Evolutionary conservation across 2,113 vertebrate species (phyloP).

Genomic region (Myxocyprinus asiaticus): DNA sequence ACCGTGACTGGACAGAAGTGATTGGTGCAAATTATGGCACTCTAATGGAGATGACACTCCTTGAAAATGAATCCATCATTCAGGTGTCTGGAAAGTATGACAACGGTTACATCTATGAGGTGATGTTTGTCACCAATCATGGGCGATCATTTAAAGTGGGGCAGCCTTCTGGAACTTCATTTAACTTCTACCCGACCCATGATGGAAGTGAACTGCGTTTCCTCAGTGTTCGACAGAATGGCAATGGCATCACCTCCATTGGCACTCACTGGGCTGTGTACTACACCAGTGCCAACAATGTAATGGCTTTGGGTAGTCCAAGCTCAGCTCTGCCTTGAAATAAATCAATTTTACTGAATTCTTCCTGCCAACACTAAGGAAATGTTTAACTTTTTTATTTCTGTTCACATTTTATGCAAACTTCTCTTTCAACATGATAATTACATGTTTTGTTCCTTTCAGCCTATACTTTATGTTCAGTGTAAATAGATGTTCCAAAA

Average conservation of each 20-base stretch:
- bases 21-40: rapidly evolving
- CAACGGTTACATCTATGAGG: conserved; percentile 47
- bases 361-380: not conserved
- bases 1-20: not conserved
- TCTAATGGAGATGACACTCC: conserved; percentile 9
- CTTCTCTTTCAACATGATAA: not conserved
- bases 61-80: conserved; percentile 36
- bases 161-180: conserved; percentile 37
- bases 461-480: not conserved
- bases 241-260: conserved; percentile 42
- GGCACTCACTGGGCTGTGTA: conserved; percentile 57
- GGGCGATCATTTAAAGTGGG: conserved; percentile 46
- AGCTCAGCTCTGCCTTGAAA: not conserved
- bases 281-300: not conserved
- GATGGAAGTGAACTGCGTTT: conserved; percentile 27
- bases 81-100: conserved; percentile 60
- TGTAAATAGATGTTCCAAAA: not conserved
- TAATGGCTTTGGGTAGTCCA: not conserved
- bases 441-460: not conserved
- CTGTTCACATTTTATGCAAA: not conserved
- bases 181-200: conserved; percentile 45
- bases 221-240: conserved; percentile 39
- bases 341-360: not conserved
- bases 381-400: not conserved
- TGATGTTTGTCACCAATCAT: conserved; percentile 54